Evolutionary conservation across 1,140 invertebrate genomes (phyloP), one percentile per base, ranked within the genome.

Genomic region (Mylabris phalerata): DNA sequence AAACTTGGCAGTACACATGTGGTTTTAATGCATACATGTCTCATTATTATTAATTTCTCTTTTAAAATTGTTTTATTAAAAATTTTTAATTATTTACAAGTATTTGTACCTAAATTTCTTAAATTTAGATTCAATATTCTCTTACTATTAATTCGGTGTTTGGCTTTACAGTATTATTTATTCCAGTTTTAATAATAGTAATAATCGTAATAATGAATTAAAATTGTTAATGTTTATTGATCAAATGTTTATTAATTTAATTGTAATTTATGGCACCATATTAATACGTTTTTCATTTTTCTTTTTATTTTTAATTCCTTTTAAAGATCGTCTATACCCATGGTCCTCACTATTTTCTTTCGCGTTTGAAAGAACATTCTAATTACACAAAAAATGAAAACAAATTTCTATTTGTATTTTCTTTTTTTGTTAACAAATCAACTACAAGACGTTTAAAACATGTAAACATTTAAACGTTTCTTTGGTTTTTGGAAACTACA

Each of bases 1-100:
- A 55, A 32, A 55, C 9, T 55, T 55, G 52, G 52, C 52, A 55
- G 52, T 55, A 55, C 52, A 55, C 52, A 55, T 55, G 52, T 55
- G 43, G 44, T 55, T 55, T 47, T 47, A 55, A 55, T 55, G 52
- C 52, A 55, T 55, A 55, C 52, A 55, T 55, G 43, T 55, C 42
- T 40, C 39, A 40, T 40, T 7, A 42, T 42, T n/a, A 42, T 42
- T 42, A 42, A n/a, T n/a, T 42, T 24, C 46, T 44, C 45, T 13
- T 55, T 55, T 41, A 51, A 24, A 11, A n/a, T 32, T 26, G 45
- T 38, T 55, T 55, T 47, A 55, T 55, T 55, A 55, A 55, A 55
- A 55, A 55, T 42, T 42, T 6, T 42, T 5, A 42, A n/a, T 55
- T 55, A 55, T 55, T 47, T 55, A 55, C 52, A 55, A 55, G 26